Percentiles rank a stretch among this genome's conserved stretches.
Conservation (phyloP, 2,888 invertebrate species). For the Drosophila meridionalis region DNA sequence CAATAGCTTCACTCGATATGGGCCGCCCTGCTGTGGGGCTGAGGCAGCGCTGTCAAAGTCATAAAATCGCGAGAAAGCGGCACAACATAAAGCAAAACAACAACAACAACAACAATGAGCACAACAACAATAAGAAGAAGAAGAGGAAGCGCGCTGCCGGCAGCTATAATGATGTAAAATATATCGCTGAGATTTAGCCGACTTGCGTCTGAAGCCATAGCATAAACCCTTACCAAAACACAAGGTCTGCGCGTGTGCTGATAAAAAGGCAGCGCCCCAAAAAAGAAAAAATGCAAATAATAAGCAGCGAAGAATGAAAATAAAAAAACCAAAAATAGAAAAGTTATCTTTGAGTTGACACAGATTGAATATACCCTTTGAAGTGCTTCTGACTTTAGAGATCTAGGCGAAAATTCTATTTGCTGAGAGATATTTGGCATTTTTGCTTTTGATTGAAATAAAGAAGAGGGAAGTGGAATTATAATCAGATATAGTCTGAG, state of each 20-base stretch:
- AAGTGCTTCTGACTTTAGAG: not conserved
- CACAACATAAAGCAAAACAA: conserved; percentile 63
- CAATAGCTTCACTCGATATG: conserved; percentile 57
- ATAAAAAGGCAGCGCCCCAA: conserved; percentile 59
- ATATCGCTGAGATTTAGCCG: conserved; percentile 78
- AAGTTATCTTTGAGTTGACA: not conserved
- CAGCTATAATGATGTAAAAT: conserved; percentile 77
- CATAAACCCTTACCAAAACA: conserved; percentile 28
- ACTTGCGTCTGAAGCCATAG: conserved; percentile 42
- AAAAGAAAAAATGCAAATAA: conserved; percentile 27
- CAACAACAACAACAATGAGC: conserved; percentile 25
- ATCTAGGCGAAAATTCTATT: no score
- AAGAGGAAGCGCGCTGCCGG: conserved; percentile 32
- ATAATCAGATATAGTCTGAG: no score
- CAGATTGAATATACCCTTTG: conserved; percentile 14
- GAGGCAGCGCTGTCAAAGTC: conserved; percentile 59
- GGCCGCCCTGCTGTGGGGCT: conserved; percentile 38
- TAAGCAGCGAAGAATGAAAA: conserved; percentile 31
- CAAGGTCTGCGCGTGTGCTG: conserved; percentile 75
- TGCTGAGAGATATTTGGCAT: not conserved
- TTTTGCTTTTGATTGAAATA: not conserved
- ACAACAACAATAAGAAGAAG: conserved; percentile 11
- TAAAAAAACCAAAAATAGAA: conserved; percentile 6
- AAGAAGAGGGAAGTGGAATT: not conserved
- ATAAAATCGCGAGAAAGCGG: conserved; percentile 75